Evolutionary conservation across 2,797 vertebrate genomes (phyloP), one percentile per base, ranked within the genome.

Genomic region (Dicrostonyx torquatus): DNA sequence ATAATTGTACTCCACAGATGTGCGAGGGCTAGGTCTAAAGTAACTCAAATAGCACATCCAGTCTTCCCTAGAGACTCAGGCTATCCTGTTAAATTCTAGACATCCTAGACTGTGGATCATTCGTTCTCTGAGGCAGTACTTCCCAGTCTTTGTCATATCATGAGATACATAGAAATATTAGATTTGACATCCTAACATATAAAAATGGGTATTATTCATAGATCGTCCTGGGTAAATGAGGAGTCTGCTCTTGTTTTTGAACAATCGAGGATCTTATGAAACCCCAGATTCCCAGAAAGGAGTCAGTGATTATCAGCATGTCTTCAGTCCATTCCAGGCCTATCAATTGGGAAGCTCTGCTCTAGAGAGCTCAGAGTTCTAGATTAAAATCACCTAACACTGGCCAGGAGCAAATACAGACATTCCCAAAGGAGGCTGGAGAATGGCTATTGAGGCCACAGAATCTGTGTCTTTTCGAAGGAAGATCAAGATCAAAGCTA

Each of bases 391-490:
- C 60, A 82, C 43, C 62, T 82, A 66, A 93, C 93, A 93, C 73
- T 70, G 6, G 2, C 72, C 60, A 73, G 91, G 86, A 94, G 40
- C 75, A 95, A 89, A 64, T 91, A 60, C 89, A 96, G 37, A 72
- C 55, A 79, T 94, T 92, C 64, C 79, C 53, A 94, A 78, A 83
- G 91, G 90, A 85, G 66, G 40, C 86, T 86, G 60, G 93, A 84
- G 53, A 70, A 60, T 87, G 26, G 45, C 48, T 68, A 4, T 31
- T 77, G 62, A 82, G 37, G 22, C 87, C 77, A 70, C 5, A 5
- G 34, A 73, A 24, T 82, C 58, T 82, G 2, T 22, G 15, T 64
- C 68, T 93, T 96, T 40, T 89, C n/a, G 78, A 93, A 92, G 84
- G 87, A 95, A 87, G 76, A 82, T 73, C 37, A 95, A 87, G 76